Evolutionary conservation across 2,888 invertebrate genomes (phyloP), one percentile per base, ranked within the genome.

Genomic region (Drosophila kambysellisi): DNA sequence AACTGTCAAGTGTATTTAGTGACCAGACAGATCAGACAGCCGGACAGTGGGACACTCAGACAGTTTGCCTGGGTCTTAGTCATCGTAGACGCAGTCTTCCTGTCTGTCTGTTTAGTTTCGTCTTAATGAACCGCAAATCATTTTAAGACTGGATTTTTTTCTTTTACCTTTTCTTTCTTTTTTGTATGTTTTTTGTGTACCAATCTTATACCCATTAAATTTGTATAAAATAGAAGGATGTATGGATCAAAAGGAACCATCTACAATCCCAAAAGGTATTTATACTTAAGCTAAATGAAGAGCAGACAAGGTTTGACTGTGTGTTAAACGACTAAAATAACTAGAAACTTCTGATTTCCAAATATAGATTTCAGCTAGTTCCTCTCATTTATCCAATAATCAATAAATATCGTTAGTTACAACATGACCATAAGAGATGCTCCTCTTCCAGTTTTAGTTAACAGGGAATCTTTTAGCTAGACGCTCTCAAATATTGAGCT

Each of bases 81-180:
- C 85, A 85, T 83, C 74, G 63, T 65, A 72, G 82, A 61, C 58
- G 15, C 50, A 41, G 41, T 64, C 52, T 25, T n/a, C 64, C 9
- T 25, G 6, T 64, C 70, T 65, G 85, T 79, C 74, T 73, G 71
- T n/a, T 76, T 70, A 73, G 67, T 60, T 70, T 73, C 77, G 74
- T 76, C 82, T 89, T 92, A 91, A 91, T 91, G 92, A 91, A 89
- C 91, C 76, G 87, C 91, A 90, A 91, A 89, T 90, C 83, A 89
- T 91, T 90, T 89, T 76, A 68, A 83, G 89, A 85, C 86, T 88
- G 84, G 46, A 25, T 46, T 46, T 25, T 46, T 25, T 46, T 25
- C 46, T 83, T 80, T 86, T 79, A 75, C 71, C 51, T 73, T 67
- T 67, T 30, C 30, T 61, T 53, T 53, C 35, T 17, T 35, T 54